Conservation (phyloP, 2,113 vertebrate species). For the Telmatochromis brichardi region DNA sequence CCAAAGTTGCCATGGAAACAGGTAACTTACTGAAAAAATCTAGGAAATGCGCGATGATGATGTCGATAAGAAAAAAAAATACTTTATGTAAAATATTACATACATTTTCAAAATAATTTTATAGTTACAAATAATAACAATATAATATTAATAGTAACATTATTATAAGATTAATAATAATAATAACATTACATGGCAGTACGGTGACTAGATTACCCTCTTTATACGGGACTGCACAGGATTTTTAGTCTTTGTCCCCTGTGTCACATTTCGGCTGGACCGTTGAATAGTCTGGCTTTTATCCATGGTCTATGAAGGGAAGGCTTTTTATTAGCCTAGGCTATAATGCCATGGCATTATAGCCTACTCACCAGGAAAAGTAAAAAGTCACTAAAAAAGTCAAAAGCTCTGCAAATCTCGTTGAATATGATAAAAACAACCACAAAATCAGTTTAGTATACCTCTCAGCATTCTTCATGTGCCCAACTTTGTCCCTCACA, state of each 20-base stretch:
- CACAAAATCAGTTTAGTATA: not conserved
- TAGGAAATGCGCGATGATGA: not conserved
- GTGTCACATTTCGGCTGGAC: not conserved
- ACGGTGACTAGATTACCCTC: rapidly evolving
- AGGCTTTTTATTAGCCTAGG: not conserved
- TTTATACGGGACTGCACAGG: not conserved
- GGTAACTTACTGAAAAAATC: not conserved
- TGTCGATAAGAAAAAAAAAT: not conserved
- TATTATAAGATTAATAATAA: not conserved
- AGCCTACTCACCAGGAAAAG: not conserved
- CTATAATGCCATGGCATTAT: rapidly evolving
- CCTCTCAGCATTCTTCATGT: not conserved
- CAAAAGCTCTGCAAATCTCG: rapidly evolving
- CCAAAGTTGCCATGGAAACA: conserved; percentile 20
- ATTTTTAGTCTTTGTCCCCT: not conserved
- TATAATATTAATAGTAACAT: not conserved
- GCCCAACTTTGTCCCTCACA: not conserved
- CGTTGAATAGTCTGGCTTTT: not conserved
- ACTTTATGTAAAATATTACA: not conserved
- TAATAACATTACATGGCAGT: not conserved
- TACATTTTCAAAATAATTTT: not conserved
- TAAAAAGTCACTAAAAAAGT: not conserved
- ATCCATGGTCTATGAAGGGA: not conserved
- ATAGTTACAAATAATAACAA: not conserved
- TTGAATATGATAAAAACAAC: not conserved